These are phyloP conservation scores for Pyralis farinalis DNA, from an alignment of 2,888 invertebrate genomes.

Conservation along the genomic window DNA sequence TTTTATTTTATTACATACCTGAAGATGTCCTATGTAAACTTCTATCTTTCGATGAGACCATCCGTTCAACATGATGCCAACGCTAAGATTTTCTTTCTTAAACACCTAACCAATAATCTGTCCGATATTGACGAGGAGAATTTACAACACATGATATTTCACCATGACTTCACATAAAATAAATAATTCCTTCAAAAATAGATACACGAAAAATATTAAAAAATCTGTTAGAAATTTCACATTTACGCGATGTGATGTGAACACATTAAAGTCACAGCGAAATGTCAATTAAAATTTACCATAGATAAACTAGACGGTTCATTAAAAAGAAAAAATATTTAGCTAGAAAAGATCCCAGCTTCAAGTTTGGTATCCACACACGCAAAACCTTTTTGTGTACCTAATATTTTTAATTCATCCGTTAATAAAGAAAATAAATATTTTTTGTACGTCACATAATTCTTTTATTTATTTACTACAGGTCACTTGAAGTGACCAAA, in stretches of 20 bases:
- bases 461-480: too few species aligned
- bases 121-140: constrained; percentile 43
- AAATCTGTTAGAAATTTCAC: constrained; percentile 71
- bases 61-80: constrained; percentile 76
- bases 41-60: constrained; percentile 66
- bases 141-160: constrained; percentile 73
- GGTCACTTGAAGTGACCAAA: too few species aligned
- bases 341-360: background rate
- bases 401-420: too few species aligned
- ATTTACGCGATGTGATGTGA: constrained; percentile 57
- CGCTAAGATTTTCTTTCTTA: constrained; percentile 40
- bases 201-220: constrained; percentile 73
- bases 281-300: constrained; percentile 26
- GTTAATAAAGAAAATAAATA: too few species aligned
- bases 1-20: constrained; percentile 51
- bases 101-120: constrained; percentile 50
- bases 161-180: constrained; percentile 65
- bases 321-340: constrained; percentile 2
- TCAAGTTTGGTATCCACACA: background rate
- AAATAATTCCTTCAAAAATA: constrained; percentile 78
- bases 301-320: constrained; percentile 21
- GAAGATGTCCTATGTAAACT: constrained; percentile 54
- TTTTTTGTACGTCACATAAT: too few species aligned
- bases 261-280: constrained; percentile 46
- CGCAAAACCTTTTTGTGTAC: too few species aligned